Evolutionary conservation across 2,113 vertebrate genomes (phyloP), one percentile per base, ranked within the genome.

Genomic region (Chaetodon trifascialis): DNA sequence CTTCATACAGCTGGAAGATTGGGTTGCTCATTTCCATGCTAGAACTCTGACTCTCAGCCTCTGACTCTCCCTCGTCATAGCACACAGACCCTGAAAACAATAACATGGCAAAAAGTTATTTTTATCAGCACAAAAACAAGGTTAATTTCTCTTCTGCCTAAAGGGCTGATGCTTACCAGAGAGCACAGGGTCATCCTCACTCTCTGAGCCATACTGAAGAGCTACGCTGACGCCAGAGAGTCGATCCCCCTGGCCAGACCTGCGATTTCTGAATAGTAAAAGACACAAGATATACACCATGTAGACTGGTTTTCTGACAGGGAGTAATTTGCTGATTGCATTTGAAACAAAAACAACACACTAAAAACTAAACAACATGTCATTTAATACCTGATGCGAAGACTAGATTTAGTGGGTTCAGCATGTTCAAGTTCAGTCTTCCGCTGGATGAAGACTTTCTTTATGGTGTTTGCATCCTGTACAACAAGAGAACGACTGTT

Each of bases 391-490:
- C 98, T 98, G 87, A 98, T 97, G 82, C 98, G 97, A 77, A 99
- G 95, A 91, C 97, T 99, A 68, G 98, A 96, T 93, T 99, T 99
- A 75, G 96, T 94, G 81, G 98, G 95, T 92, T 99, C 98, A 46
- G 96, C 96, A 82, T 98, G 98, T 81, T 99, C 98, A 93, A 99
- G 96, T 94, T 99, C 98, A 76, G 96, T 96, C 85, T 97, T 99
- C 88, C 97, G 96, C 94, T 99, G 97, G 76, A 96, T 95, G 91
- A 99, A 99, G 86, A 99, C 96, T 94, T 99, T 99, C 93, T 99
- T 99, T 88, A 99, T 98, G 17, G 96, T 97, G 94, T 98, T 99
- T 90, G 98, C 98, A 96, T 99, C 98, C 98, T 99, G 80, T 3
- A 92, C 4, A 93, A 84, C 25, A 79, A 73, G 83, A 92, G 83